Conservation (phyloP, 2,797 vertebrate species). For the Tinamus major region DNA sequence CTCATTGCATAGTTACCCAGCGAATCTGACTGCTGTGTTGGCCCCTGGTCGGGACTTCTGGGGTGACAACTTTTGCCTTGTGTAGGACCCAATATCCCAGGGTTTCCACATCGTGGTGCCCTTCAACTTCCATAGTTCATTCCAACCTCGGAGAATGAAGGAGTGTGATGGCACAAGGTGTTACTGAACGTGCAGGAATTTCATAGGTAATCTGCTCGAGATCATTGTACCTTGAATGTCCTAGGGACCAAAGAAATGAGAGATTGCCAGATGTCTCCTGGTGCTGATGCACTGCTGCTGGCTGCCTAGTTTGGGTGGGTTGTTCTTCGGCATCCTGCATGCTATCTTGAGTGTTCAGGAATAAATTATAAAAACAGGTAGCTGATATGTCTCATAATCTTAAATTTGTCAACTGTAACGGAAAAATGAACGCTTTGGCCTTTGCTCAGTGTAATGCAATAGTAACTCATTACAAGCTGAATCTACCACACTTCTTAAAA, state of each 20-base stretch:
- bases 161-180: rapidly evolving
- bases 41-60: neutral
- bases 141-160: neutral
- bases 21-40: rapidly evolving
- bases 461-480: neutral
- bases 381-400: neutral
- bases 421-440: neutral
- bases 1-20: neutral
- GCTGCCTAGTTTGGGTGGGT: neutral
- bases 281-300: neutral
- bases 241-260: neutral
- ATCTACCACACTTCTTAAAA: rapidly evolving
- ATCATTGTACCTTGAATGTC: neutral
- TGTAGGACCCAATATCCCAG: rapidly evolving
- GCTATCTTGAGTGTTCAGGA: neutral
- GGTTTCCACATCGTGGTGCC: neutral
- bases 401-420: neutral
- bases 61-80: neutral
- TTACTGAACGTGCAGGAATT: neutral
- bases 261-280: neutral
- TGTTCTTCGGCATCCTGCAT: neutral
- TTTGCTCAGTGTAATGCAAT: neutral
- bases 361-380: neutral
- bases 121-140: neutral
- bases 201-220: neutral